A percentile compares a stretch with the other conserved stretches of the same genome.
phyloP scores from a whole-genome alignment of 2,888 invertebrate species.

The Drosophila colorata region DNA sequence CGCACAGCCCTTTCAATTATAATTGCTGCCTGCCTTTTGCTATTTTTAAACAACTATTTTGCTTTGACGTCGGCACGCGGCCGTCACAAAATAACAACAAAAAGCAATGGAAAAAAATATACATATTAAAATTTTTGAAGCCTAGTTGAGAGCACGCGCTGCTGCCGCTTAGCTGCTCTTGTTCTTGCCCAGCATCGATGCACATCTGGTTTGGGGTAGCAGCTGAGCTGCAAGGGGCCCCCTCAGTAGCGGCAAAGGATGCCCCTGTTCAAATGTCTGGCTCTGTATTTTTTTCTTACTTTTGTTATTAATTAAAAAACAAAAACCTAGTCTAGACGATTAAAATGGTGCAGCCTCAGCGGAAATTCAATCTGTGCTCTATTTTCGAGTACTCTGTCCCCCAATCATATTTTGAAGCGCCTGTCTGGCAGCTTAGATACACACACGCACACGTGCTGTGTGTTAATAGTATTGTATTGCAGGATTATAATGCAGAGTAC shows the following conservation, averaged over 20 bases:
- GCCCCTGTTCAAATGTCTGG: conserved; percentile 53
- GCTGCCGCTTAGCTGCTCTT: conserved; percentile 11
- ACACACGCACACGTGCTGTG: conserved; percentile 32
- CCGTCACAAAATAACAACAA: conserved; percentile 43
- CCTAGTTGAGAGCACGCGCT: conserved; percentile 73
- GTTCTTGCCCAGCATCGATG: conserved; percentile 20
- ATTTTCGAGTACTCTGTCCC: conserved; percentile 61
- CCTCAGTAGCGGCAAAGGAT: conserved; percentile 47
- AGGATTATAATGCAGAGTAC: conserved; percentile 44
- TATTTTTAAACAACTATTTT: conserved; percentile 72
- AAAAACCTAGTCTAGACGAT: conserved; percentile 69
- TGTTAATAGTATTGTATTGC: conserved; percentile 38
- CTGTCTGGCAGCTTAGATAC: conserved; percentile 19
- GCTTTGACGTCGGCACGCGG: conserved; percentile 67
- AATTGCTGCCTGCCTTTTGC: conserved; percentile 72
- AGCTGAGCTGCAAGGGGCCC: conserved; percentile 35
- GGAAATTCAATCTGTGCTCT: conserved; percentile 78
- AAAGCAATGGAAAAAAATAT: conserved; percentile 12
- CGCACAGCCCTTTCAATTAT: conserved; percentile 80
- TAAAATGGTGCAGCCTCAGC: conserved; percentile 66
- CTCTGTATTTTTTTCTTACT: conserved; percentile 37
- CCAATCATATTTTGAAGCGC: conserved; percentile 32
- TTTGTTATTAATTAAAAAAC: conserved; percentile 72
- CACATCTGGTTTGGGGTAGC: conserved; percentile 65
- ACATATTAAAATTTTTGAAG: conserved; percentile 58